Evolutionary conservation across 2,113 vertebrate genomes (phyloP).

Genomic region (Micronycteris hirsuta): DNA sequence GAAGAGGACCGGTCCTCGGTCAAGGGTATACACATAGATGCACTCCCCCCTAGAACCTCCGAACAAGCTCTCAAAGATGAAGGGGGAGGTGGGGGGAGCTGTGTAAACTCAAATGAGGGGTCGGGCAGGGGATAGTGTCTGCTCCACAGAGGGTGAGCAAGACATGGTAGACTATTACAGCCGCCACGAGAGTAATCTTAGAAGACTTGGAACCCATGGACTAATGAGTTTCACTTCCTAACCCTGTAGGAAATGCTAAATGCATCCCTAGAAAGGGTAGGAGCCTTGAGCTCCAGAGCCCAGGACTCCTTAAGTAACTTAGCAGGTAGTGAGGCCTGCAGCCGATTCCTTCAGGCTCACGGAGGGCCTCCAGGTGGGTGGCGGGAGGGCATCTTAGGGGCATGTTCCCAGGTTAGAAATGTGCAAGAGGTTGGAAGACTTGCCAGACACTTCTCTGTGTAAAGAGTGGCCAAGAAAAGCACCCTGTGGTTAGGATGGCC

Average conservation of each 20-base stretch:
- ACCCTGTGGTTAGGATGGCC: not conserved
- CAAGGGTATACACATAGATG: too few species aligned
- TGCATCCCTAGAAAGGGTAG: too few species aligned
- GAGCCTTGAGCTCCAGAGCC: not conserved
- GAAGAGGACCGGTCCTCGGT: too few species aligned
- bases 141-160: not conserved
- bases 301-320: not conserved
- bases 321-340: too few species aligned
- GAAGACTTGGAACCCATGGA: not conserved
- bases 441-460: not conserved
- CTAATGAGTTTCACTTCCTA: not conserved
- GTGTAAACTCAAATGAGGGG: not conserved
- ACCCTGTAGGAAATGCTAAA: not conserved
- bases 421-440: not conserved
- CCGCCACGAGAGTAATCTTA: not conserved
- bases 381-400: accelerated
- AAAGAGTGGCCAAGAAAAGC: not conserved
- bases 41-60: too few species aligned
- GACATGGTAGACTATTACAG: not conserved
- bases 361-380: not conserved
- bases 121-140: not conserved
- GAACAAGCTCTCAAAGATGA: not conserved
- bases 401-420: not conserved
- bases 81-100: not conserved
- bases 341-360: too few species aligned